These are phyloP conservation scores for Seira musarum DNA, from an alignment of 2,888 invertebrate species.

Conservation along the genomic window DNA sequence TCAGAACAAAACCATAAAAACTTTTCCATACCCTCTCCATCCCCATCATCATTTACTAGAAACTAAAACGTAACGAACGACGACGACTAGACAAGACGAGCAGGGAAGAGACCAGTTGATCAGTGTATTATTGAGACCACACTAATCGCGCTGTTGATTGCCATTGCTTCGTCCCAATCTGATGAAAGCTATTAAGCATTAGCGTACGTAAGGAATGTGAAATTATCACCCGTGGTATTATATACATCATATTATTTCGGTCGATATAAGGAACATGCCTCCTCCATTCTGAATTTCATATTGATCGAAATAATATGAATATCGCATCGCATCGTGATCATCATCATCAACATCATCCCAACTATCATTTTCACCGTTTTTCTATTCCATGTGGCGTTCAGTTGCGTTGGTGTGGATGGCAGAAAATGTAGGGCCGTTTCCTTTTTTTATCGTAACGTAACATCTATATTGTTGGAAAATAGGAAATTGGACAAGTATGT, in stretches of 20 bases:
- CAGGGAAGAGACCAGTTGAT: too few relatives aligned
- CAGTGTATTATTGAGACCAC: slow-evolving; percentile 4
- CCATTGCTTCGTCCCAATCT: background rate
- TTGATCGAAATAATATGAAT: slow-evolving; percentile 46
- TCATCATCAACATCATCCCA: slow-evolving; percentile 12
- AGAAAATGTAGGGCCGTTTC: too few relatives aligned
- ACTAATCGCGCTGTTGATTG: slow-evolving; percentile 2
- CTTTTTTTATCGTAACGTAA: too few relatives aligned
- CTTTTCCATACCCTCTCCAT: background rate
- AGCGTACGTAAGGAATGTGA: background rate
- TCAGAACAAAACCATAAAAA: too few relatives aligned
- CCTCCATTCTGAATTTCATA: too few relatives aligned
- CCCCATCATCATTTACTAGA: background rate
- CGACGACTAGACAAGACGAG: too few relatives aligned
- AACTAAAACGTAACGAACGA: background rate
- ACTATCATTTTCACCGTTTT: too few relatives aligned
- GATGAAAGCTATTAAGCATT: background rate
- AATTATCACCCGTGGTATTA: background rate
- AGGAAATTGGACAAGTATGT: slow-evolving; percentile 11
- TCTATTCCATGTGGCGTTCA: too few relatives aligned
- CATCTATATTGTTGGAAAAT: background rate
- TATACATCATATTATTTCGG: too few relatives aligned
- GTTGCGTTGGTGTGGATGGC: too few relatives aligned
- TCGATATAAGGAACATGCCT: too few relatives aligned
- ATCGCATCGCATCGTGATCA: too few relatives aligned